Conservation (phyloP, 1,140 invertebrate species). For the Nylanderia fulva region DNA sequence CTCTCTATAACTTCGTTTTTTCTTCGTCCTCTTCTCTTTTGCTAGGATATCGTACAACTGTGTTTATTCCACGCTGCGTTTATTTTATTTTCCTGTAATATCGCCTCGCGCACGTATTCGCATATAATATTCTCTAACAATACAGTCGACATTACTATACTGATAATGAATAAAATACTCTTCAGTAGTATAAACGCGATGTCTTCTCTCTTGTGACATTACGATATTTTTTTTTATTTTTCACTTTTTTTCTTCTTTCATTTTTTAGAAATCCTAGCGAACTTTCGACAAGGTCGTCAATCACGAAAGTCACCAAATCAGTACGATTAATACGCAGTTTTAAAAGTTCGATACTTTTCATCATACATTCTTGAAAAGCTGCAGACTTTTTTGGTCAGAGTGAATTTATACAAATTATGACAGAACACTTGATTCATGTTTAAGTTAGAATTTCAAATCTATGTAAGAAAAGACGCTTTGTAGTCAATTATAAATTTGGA, state of each 20-base stretch:
- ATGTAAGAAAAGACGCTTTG: not conserved
- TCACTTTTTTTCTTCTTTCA: not conserved
- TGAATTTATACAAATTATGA: not conserved
- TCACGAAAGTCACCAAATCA: slow-evolving; percentile 45
- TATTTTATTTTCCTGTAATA: slow-evolving; percentile 25
- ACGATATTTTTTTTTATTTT: slow-evolving; percentile 12
- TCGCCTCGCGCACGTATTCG: slow-evolving; percentile 30
- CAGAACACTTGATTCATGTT: not conserved
- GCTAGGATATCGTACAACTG: slow-evolving; percentile 52
- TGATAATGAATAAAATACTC: slow-evolving; percentile 73
- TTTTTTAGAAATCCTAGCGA: slow-evolving; percentile 57
- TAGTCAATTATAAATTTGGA: not conserved
- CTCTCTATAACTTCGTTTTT: slow-evolving; percentile 57
- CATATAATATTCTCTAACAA: slow-evolving; percentile 60
- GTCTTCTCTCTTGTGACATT: slow-evolving; percentile 33
- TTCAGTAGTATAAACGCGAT: slow-evolving; percentile 67
- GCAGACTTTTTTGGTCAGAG: not conserved
- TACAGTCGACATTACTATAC: slow-evolving; percentile 65
- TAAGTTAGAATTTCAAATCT: not conserved
- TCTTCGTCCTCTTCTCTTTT: slow-evolving; percentile 1
- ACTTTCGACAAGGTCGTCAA: slow-evolving; percentile 54
- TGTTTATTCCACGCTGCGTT: slow-evolving; percentile 27
- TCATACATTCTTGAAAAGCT: slow-evolving; percentile 4
- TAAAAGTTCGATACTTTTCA: slow-evolving; percentile 15
- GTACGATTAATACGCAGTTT: slow-evolving; percentile 18